A percentile compares a stretch with the other conserved stretches of the same genome.
Evolutionary conservation across 2,113 vertebrate genomes (phyloP).

Genomic region (Takifugu bimaculatus): DNA sequence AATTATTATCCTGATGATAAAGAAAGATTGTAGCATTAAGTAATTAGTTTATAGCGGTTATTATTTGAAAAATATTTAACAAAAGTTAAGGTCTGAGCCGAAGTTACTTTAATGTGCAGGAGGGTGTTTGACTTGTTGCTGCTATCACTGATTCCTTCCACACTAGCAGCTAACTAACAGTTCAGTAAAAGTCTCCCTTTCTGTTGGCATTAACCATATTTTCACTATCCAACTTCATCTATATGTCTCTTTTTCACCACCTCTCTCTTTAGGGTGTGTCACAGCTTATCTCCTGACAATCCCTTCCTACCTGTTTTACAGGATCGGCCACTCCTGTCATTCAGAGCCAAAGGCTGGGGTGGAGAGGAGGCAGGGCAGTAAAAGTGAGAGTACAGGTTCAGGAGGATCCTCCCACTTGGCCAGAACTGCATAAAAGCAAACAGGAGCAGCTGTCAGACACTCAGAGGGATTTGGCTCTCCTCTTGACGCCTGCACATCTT

Average conservation of each 20-base stretch:
- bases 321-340: conserved; percentile 60
- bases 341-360: conserved; percentile 26
- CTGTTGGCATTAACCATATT: conserved; percentile 1
- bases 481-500: conserved; percentile 66
- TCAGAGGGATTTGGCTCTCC: conserved; percentile 76
- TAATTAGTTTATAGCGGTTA: no score
- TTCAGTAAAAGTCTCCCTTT: not conserved
- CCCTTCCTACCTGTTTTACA: conserved; percentile 72
- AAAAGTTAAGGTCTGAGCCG: no score
- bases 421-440: conserved; percentile 58
- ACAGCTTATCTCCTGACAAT: conserved; percentile 61
- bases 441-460: conserved; percentile 40
- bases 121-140: no score
- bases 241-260: conserved; percentile 27
- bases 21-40: no score
- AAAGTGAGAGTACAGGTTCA: conserved; percentile 55
- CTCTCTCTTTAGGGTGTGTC: conserved; percentile 63
- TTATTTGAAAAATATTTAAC: no score
- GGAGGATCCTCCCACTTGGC: conserved; percentile 41
- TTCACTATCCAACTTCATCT: conserved; percentile 21
- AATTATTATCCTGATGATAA: no score
- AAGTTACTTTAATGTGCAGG: no score
- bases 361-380: conserved; percentile 25
- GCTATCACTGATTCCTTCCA: no score
- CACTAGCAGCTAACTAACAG: not conserved